Base-by-base conservation (phyloP, 2,888 invertebrate genomes). In the Chloroclysta siterata region DNA sequence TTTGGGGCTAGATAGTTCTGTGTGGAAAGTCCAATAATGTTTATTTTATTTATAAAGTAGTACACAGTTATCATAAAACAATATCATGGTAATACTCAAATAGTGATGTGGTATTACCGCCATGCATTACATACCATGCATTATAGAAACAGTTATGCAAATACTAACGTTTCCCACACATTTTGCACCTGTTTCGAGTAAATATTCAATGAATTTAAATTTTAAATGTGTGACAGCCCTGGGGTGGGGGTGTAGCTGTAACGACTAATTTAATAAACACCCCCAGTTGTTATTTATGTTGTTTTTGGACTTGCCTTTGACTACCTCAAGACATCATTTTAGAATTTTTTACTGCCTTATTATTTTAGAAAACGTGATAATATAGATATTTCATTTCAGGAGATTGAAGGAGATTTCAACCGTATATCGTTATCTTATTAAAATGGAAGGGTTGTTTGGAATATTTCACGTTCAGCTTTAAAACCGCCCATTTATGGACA, bases 121-220 rank as follows among this genome's bases (percentile, higher is more conserved):
- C 58, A 22, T 22, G 22, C 22, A 22, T 22, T 22, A 22, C 22
- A 62, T 60, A 52, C 60, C 66, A 48, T 6, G 39, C 60, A 66
- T 60, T 46, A 33, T 63, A 60, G 62, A 55, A 57, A 52, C 61
- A 57, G 68, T 66, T 84, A 87, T 84, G 86, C 78, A 79, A 84
- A 87, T 80, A 59, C 5, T 15, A 70, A 76, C 77, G 72, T 75
- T 89, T 89, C 90, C 81, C 90, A 90, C 89, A 87, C 85, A 83
- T 85, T 71, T 69, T 66, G 72, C 89, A 90, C 90, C 90, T 90
- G 90, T 89, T n/a, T 88, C 70, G 71, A 48, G 61, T 69, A 73
- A 70, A 73, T 76, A 61, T 67, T 66, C 62, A 63, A 75, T 72
- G 59, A 75, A 83, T 83, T 81, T 78, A 71, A 73, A 80, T 71